Base-by-base conservation (phyloP, 2,888 invertebrate species). In the Drosophila greeni region DNA sequence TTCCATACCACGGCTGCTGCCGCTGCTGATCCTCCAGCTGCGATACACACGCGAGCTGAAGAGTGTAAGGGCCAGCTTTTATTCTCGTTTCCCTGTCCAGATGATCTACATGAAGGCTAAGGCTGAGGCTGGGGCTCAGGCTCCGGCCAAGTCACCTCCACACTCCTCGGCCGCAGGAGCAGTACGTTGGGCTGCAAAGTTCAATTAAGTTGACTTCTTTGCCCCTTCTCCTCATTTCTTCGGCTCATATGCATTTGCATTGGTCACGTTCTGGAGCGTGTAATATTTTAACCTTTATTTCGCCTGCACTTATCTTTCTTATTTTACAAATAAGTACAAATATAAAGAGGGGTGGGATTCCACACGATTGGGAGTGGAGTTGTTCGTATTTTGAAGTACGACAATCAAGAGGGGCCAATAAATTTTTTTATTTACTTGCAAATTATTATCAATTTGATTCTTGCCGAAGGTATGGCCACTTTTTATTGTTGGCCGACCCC, bases 191-290 rank as follows among this genome's bases (percentile, higher is more conserved):
- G 70, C 81, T 81, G 70, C 76, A 76, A 55, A 83, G 81, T 82
- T 82, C 81, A 82, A 82, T 82, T 82, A 84, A 85, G 82, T 82
- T 83, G 81, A 85, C 81, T 84, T 68, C 68, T 66, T 60, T 36
- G 29, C 29, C 33, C 53, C 33, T n/a, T 29, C n/a, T 29, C 14
- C 42, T 29, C 26, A 29, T 29, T 9, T 29, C 9, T 43, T 53
- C 55, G 61, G 66, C 70, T 76, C 85, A 81, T 81, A 84, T 84
- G 85, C 73, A 81, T 81, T 81, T 83, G 83, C 79, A 79, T 81
- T 81, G 81, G 85, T 82, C 81, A 82, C 81, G 81, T 82, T 82
- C 79, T 70, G 67, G 70, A 85, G 81, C 79, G 82, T 82, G 85
- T 83, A 85, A 82, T 78, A 78, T 83, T 83, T 83, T 72, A 69